These are phyloP conservation scores for Ahaetulla prasina DNA, from an alignment of 2,113 vertebrate species.

Conservation along the genomic window DNA sequence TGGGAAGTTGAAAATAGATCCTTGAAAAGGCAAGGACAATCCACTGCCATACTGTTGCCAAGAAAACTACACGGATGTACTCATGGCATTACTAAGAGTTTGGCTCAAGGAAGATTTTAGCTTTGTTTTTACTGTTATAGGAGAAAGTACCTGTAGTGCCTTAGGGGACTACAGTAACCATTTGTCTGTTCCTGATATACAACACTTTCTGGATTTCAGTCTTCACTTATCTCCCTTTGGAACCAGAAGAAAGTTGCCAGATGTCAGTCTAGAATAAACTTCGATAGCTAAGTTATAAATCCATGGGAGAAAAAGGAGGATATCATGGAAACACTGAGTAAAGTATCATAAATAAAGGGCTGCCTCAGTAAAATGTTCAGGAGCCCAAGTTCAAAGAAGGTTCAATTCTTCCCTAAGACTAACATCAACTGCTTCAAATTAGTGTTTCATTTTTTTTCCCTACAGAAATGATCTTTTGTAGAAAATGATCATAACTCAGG, in stretches of 20 bases:
- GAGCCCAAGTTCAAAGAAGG: slow-evolving; percentile 67
- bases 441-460: not conserved
- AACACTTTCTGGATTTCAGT: not conserved
- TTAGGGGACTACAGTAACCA: not conserved
- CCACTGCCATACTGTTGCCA: not conserved
- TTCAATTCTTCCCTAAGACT: slow-evolving; percentile 68
- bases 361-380: slow-evolving; percentile 68
- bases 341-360: slow-evolving; percentile 63
- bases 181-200: not conserved
- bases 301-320: slow-evolving; percentile 41
- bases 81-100: not conserved
- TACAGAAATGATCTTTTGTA: slow-evolving; percentile 1
- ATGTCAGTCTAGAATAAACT: slow-evolving; percentile 49
- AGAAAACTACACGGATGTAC: not conserved
- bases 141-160: not conserved
- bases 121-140: not conserved
- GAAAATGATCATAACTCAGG: slow-evolving; percentile 48
- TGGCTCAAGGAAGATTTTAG: not conserved
- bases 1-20: not conserved
- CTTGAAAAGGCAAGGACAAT: not conserved
- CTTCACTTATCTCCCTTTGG: slow-evolving; percentile 21
- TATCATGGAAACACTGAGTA: slow-evolving; percentile 64
- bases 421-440: slow-evolving; percentile 57
- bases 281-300: slow-evolving; percentile 65
- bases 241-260: slow-evolving; percentile 31